Evolutionary conservation across 2,797 vertebrate species (phyloP).

Genomic region (Chelmon rostratus): DNA sequence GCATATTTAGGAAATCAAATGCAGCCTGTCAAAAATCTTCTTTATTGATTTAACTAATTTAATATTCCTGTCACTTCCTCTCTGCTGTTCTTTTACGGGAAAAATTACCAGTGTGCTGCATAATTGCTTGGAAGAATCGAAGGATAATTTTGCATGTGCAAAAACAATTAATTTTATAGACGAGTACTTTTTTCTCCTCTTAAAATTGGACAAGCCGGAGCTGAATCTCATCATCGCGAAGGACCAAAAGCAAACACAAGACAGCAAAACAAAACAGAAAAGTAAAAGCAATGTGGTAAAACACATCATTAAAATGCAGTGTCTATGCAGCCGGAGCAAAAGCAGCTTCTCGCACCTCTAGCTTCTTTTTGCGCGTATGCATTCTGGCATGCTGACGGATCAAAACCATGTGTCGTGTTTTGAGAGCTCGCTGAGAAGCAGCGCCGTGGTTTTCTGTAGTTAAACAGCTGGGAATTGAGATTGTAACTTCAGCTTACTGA

Average conservation of each 20-base stretch:
- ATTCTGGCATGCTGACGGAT: conserved; percentile 7
- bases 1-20: conserved; percentile 11
- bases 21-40: neutral
- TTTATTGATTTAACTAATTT: neutral
- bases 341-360: conserved; percentile 12
- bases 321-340: conserved; percentile 36
- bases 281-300: conserved; percentile 23
- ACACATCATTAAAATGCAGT: conserved; percentile 55
- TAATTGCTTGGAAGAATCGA: conserved; percentile 11
- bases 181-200: neutral
- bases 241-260: conserved; percentile 28
- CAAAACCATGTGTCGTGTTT: conserved; percentile 29
- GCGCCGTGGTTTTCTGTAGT: neutral
- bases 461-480: conserved; percentile 6
- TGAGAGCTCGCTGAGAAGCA: neutral
- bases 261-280: neutral
- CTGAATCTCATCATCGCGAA: conserved; percentile 26
- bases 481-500: conserved; percentile 4
- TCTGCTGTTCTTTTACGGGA: neutral
- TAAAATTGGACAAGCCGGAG: conserved; percentile 4
- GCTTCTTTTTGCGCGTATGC: conserved; percentile 4
- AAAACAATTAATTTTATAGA: conserved; percentile 34
- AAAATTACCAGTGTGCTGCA: neutral
- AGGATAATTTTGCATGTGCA: conserved; percentile 15
- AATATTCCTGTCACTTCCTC: neutral